Evolutionary conservation across 2,113 vertebrate species (phyloP).

Genomic region (Malurus elegans): DNA sequence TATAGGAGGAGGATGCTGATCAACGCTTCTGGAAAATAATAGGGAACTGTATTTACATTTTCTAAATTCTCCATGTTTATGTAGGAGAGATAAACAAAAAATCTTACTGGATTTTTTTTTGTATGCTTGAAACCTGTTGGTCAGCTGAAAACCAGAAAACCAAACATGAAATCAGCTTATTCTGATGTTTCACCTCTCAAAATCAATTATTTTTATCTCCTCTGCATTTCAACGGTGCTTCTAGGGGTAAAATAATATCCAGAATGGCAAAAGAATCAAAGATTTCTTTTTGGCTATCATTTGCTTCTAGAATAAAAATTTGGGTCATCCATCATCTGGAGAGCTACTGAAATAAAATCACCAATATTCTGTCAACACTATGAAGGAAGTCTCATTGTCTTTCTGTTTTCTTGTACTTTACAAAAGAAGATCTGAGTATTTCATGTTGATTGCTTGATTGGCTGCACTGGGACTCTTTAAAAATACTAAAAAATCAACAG

Average conservation of each 20-base stretch:
- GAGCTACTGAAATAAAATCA: constrained; percentile 74
- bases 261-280: constrained; percentile 30
- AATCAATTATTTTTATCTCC: constrained; percentile 35
- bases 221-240: constrained; percentile 31
- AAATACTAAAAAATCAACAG: constrained; percentile 80
- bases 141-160: constrained; percentile 22
- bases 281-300: constrained; percentile 61
- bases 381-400: constrained; percentile 68
- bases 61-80: neutral
- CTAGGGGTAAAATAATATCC: constrained; percentile 30
- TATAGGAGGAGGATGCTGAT: neutral
- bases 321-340: constrained; percentile 70
- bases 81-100: neutral
- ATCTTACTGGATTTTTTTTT: neutral
- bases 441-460: constrained; percentile 87
- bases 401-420: constrained; percentile 75
- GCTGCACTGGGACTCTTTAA: constrained; percentile 86
- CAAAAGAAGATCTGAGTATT: constrained; percentile 78
- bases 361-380: constrained; percentile 59
- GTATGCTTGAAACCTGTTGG: neutral
- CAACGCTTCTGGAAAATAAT: neutral
- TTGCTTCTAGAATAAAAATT: constrained; percentile 77
- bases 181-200: neutral
- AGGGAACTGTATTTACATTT: neutral
- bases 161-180: neutral